Conservation (phyloP, 2,113 vertebrate genomes). For the Brachirus orientalis region DNA sequence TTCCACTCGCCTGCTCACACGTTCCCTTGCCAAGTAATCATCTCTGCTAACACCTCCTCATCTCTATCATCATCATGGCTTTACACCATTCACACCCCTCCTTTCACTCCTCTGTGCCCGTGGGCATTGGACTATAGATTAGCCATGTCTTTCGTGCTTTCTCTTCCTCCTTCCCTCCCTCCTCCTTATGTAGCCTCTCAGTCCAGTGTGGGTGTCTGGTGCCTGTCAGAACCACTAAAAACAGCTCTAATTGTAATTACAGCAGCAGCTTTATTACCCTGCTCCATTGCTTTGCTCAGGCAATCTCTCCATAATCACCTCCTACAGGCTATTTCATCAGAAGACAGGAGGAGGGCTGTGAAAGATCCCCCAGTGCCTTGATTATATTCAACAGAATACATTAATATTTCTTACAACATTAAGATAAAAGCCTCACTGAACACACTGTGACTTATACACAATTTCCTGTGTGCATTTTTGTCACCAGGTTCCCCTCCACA, state of each 20-base stretch:
- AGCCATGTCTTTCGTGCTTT: neutral
- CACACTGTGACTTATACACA: neutral
- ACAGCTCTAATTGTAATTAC: conserved; percentile 57
- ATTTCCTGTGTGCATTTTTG: neutral
- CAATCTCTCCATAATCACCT: conserved; percentile 40
- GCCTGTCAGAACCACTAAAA: conserved; percentile 57
- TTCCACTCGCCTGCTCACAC: conserved; percentile 17
- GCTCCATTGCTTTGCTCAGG: conserved; percentile 23
- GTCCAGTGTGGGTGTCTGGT: conserved; percentile 49
- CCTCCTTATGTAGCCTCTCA: conserved; percentile 6
- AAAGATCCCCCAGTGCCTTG: conserved; percentile 3
- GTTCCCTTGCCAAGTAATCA: conserved; percentile 27
- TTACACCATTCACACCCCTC: conserved; percentile 8
- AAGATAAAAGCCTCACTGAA: conserved; percentile 7
- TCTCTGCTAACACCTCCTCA: conserved; percentile 23
- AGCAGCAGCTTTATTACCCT: conserved; percentile 44
- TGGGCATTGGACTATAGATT: conserved; percentile 25
- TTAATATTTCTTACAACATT: conserved; percentile 5
- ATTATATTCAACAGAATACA: conserved; percentile 4
- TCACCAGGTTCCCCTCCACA: neutral
- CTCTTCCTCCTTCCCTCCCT: conserved; percentile 7
- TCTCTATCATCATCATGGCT: conserved; percentile 12
- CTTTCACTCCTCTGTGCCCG: conserved; percentile 9
- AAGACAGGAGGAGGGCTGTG: neutral
- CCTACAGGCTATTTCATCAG: conserved; percentile 12